These are phyloP conservation scores for Ibycter americanus DNA, from an alignment of 2,797 vertebrate species.

Conservation along the genomic window DNA sequence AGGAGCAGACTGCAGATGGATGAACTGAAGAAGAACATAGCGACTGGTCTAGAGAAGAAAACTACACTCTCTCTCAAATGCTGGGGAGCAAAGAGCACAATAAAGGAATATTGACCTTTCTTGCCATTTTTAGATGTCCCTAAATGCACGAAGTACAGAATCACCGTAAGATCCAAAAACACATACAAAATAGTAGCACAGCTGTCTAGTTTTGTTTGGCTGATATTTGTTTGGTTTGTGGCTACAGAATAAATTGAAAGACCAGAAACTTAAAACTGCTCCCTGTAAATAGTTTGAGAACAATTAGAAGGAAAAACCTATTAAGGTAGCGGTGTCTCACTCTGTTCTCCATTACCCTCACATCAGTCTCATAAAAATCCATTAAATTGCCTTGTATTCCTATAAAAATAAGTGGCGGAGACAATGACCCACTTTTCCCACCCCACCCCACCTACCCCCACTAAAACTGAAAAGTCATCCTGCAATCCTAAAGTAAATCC, in stretches of 20 bases:
- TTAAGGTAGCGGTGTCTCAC: background rate
- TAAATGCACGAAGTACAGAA: background rate
- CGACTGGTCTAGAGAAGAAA: constrained; percentile 44
- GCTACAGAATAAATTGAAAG: background rate
- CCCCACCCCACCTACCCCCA: too few species aligned
- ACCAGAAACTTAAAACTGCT: background rate
- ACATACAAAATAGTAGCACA: background rate
- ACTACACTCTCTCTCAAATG: background rate
- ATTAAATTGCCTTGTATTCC: background rate
- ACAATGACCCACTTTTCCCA: background rate
- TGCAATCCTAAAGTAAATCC: background rate
- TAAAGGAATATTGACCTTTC: background rate
- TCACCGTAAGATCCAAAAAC: background rate
- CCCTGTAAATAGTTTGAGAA: background rate
- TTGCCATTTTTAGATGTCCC: background rate
- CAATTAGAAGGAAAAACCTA: background rate
- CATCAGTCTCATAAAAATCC: background rate
- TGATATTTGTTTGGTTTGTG: background rate
- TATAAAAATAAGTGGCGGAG: background rate
- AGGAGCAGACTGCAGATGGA: constrained; percentile 79
- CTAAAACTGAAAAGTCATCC: background rate
- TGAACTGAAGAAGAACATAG: constrained; percentile 68
- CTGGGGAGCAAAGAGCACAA: background rate
- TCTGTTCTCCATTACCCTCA: background rate
- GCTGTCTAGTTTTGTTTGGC: background rate